Conservation (phyloP, 1,140 invertebrate genomes). For the Ylistrum balloti region DNA sequence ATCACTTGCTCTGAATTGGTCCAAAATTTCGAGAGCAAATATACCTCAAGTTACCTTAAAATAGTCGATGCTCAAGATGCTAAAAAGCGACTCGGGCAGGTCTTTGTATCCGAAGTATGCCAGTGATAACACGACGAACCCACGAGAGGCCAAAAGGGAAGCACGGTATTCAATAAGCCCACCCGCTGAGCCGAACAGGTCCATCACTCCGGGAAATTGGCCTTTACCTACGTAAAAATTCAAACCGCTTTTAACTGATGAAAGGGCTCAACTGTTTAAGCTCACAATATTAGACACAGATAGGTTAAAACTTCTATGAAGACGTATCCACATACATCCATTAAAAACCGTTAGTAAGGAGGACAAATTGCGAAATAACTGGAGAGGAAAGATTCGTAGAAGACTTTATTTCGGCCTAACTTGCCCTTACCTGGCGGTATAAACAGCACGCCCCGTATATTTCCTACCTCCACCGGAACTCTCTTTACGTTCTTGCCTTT, state of each 20-base stretch:
- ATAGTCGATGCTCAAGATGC: slow-evolving; percentile 67
- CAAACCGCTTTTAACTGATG: too few species aligned
- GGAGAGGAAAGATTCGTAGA: too few species aligned
- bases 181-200: slow-evolving; percentile 74
- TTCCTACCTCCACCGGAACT: slow-evolving; percentile 62
- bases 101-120: slow-evolving; percentile 74
- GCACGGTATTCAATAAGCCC: slow-evolving; percentile 68
- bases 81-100: slow-evolving; percentile 58
- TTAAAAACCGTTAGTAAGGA: too few species aligned
- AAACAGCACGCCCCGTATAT: slow-evolving; percentile 66
- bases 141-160: slow-evolving; percentile 71
- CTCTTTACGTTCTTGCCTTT: slow-evolving; percentile 54
- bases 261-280: too few species aligned
- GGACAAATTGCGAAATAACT: too few species aligned
- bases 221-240: slow-evolving; percentile 56
- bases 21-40: too few species aligned
- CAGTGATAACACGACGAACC: slow-evolving; percentile 70
- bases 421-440: slow-evolving; percentile 62
- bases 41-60: slow-evolving; percentile 69
- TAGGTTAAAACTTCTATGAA: too few species aligned
- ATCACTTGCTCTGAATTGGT: too few species aligned
- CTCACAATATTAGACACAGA: too few species aligned
- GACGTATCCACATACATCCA: too few species aligned
- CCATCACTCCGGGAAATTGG: slow-evolving; percentile 73
- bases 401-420: too few species aligned